A percentile compares a stretch with the other conserved stretches of the same genome.
Conservation (phyloP, 2,888 invertebrate species). For the Microchrysa polita region DNA sequence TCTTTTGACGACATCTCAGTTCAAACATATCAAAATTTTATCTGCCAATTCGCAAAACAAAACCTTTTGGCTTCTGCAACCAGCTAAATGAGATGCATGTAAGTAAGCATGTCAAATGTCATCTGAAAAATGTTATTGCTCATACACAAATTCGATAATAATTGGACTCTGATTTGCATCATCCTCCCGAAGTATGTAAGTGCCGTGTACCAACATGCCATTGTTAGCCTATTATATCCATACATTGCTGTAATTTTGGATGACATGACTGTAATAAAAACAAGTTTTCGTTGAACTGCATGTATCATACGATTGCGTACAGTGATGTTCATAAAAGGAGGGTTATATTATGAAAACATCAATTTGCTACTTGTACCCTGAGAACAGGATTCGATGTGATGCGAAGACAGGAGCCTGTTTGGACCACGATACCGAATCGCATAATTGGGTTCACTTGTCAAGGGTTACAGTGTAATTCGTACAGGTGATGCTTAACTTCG, state of each 20-base stretch:
- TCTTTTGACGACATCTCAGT: too few species aligned
- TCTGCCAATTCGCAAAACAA: not conserved
- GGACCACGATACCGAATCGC: constrained; percentile 18
- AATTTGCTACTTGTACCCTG: constrained; percentile 9
- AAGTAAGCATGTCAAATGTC: constrained; percentile 48
- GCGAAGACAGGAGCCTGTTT: constrained; percentile 14
- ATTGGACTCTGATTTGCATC: constrained; percentile 49
- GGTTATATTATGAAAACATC: not conserved
- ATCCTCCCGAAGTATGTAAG: constrained; percentile 18
- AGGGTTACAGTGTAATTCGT: not conserved
- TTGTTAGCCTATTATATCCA: constrained; percentile 24
- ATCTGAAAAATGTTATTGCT: constrained; percentile 42
- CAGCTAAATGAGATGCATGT: constrained; percentile 7
- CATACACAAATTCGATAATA: constrained; percentile 48
- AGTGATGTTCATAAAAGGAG: not conserved
- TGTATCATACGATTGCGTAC: too few species aligned
- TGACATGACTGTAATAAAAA: not conserved
- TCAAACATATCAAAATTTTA: too few species aligned
- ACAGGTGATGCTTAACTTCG: not conserved
- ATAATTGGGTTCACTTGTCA: constrained; percentile 25
- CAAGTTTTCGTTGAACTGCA: not conserved
- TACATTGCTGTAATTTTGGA: not conserved
- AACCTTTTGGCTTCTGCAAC: not conserved
- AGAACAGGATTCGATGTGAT: constrained; percentile 22
- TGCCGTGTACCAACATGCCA: not conserved